phyloP scores from a whole-genome alignment of 2,797 vertebrate genomes.

The Phrynocephalus vlangalii region DNA sequence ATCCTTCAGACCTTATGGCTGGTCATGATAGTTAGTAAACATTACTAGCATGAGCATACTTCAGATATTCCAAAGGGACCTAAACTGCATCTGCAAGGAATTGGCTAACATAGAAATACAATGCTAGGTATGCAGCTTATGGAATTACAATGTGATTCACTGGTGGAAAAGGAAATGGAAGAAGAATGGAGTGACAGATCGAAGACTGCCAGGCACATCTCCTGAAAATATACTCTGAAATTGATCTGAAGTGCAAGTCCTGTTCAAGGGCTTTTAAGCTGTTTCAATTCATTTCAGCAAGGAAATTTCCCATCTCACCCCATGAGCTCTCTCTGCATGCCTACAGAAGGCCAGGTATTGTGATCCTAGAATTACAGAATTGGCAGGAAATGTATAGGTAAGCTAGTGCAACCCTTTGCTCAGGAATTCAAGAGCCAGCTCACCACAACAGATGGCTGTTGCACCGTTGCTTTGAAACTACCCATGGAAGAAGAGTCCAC shows the following conservation, averaged over 20 bases:
- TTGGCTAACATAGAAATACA: background rate
- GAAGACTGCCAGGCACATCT: background rate
- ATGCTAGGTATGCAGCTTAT: background rate
- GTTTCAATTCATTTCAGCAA: background rate
- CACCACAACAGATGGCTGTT: no score
- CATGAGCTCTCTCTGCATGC: background rate
- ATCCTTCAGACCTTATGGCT: no score
- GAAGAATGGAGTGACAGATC: background rate
- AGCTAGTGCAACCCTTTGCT: background rate
- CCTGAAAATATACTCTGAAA: background rate
- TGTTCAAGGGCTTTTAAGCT: background rate
- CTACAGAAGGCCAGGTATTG: background rate
- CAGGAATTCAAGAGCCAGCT: background rate
- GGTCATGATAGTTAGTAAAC: no score
- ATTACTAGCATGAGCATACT: no score
- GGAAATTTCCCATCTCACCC: background rate
- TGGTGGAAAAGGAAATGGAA: background rate
- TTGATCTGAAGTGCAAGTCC: background rate
- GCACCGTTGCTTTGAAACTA: no score
- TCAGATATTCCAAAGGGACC: no score
- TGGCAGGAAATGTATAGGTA: background rate
- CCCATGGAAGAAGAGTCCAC: background rate
- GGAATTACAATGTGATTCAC: background rate
- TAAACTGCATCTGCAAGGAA: no score
- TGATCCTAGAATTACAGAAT: background rate